Evolutionary conservation across 1,140 invertebrate species (phyloP), one percentile per base, ranked within the genome.

Genomic region (Lutraria rhynchaena): DNA sequence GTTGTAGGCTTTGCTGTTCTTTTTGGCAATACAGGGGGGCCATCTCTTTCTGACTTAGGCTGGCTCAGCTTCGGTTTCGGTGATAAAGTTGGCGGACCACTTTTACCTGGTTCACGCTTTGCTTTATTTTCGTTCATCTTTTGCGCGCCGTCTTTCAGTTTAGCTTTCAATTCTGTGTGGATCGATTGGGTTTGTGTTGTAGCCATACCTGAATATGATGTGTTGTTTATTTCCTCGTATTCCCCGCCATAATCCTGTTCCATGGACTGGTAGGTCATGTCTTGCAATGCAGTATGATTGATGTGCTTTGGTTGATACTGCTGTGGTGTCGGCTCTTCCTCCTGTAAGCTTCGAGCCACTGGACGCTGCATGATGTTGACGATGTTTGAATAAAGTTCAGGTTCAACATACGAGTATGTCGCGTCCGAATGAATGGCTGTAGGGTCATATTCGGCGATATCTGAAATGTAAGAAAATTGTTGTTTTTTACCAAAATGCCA

Each of bases 391-490:
- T 71, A 71, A 37, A 27, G 24, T 35, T 7, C 55, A 22, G 74
- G 74, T 53, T 63, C 74, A 4, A 77, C 60, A 24, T 65, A 63
- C 5, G 74, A 33, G 44, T 77, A 77, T 24, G 51, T 57, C 5
- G 44, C 24, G 55, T 77, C 61, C 35, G 74, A 55, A 53, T 67
- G 60, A 44, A 77, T 67, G 7, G 74, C 46, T 13, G 15, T 29
- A 27, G 58, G 37, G 46, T 77, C 46, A 19, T 77, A 77, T 35
- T 55, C 60, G 5, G 74, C 74, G 55, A 77, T 77, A 55, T 67
- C 74, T 77, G 58, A n/a, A 55, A 57, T n/a, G n/a, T n/a, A n/a
- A n/a, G n/a, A n/a, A n/a, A n/a, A n/a, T n/a, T n/a, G n/a, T n/a
- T n/a, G n/a, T n/a, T n/a, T n/a, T n/a, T n/a, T n/a, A n/a, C n/a